Base-by-base conservation (phyloP, 2,113 vertebrate genomes). In the Malurus elegans region DNA sequence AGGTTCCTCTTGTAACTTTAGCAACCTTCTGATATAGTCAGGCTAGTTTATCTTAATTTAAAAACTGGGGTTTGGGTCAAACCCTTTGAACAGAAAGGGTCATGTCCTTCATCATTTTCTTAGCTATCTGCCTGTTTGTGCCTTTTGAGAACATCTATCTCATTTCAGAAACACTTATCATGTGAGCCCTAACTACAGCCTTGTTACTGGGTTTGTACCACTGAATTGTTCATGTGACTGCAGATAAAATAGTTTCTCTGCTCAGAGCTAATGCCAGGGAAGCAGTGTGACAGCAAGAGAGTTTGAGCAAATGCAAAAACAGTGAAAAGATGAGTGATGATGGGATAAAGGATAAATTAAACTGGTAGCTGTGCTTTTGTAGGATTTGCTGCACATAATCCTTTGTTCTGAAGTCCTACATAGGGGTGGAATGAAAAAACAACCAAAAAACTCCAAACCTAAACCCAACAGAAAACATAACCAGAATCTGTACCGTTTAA, bases 391-490 rank as follows among this genome's bases (percentile, higher is more conserved):
- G 9, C 7, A 83, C 2, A 3, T 65, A 53, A 76, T 65, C 54
- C 11, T 65, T 73, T 58, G 65, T n/a, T 57, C 56, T 78, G 42
- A 80, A 20, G 14, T 65, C 66, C 34, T 66, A 58, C 19, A 45
- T 10, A 32, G 31, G 44, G 73, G 2, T 28, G 14, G 34, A 86
- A 79, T 12, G 2, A 4, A 50, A 64, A 44, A 72, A 9, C 6
- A 10, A 10, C 4, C 4, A 9, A 38, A 44, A 53, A 45, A 3
- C 1, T 5, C 4, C 7, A 58, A 48, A 28, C 21, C 10, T 20
- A 48, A 17, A 57, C 1, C 3, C 18, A 70, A 58, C 13, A 71
- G n/a, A 57, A 78, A 73, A 34, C 6, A 38, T 9, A 65, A 60
- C 1, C 29, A 73, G 29, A 56, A 78, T 6, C 15, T 4, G 1